Evolutionary conservation across 2,113 vertebrate genomes (phyloP).

Genomic region (Ramphastos sulfuratus): DNA sequence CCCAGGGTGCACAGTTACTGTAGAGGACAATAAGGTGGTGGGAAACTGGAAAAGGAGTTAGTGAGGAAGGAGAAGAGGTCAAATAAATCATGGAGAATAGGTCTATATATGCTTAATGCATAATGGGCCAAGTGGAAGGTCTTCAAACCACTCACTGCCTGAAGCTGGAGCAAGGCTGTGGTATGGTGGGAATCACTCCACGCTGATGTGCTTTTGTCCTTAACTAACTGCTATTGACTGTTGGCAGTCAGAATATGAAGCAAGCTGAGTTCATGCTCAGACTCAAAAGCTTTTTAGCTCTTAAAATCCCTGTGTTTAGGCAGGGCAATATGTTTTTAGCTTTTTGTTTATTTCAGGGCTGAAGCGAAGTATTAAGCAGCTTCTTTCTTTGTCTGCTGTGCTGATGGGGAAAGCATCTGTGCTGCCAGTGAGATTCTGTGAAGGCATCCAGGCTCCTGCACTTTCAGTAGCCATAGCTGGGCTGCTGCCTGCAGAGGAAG

Average conservation of each 20-base stretch:
- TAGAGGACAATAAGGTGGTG: neutral
- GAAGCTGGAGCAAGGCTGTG: neutral
- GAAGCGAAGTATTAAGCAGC: neutral
- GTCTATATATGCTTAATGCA: neutral
- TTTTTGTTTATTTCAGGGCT: neutral
- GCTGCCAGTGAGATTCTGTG: neutral
- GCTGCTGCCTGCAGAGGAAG: neutral
- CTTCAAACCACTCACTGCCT: neutral
- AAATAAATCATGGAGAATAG: neutral
- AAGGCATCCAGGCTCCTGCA: neutral
- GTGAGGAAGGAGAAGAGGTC: neutral
- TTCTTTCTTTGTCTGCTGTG: neutral
- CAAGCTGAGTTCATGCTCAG: neutral
- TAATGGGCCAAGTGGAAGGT: neutral
- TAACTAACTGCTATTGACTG: neutral
- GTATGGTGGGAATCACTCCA: neutral
- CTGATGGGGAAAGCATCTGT: neutral
- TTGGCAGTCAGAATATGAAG: neutral
- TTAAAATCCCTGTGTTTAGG: neutral
- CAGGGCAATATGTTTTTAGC: neutral
- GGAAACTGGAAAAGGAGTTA: neutral
- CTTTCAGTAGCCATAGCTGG: neutral
- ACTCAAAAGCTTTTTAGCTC: neutral
- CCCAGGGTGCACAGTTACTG: neutral
- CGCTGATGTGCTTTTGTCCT: neutral